Evolutionary conservation across 92 coral and sea anemone species (phyloP).

Genomic region (Palythoa grandiflora): DNA sequence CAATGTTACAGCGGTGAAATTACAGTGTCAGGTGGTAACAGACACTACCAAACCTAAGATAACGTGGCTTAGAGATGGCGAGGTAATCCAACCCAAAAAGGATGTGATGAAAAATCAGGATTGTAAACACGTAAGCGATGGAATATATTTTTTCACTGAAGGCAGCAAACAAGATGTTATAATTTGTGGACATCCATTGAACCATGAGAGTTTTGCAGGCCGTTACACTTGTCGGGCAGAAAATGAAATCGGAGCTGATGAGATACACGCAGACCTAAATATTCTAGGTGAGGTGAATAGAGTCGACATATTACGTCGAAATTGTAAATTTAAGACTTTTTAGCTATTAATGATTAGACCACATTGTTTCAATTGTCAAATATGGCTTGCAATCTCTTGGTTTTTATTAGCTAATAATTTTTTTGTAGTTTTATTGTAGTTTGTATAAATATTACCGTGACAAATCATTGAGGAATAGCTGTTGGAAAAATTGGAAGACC

Average conservation of each 20-base stretch:
- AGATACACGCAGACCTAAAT: constrained; percentile 4
- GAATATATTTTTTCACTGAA: constrained; percentile 26
- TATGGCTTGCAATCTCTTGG: no score
- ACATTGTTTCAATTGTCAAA: no score
- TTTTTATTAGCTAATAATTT: no score
- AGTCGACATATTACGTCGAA: no score
- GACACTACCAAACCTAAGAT: not conserved
- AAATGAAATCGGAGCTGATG: constrained; percentile 16
- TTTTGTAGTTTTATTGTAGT: no score
- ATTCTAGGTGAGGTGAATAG: constrained; percentile 14
- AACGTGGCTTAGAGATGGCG: constrained; percentile 21
- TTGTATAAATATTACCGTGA: no score
- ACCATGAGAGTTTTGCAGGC: constrained; percentile 17
- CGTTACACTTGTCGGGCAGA: constrained; percentile 40
- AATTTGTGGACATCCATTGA: constrained; percentile 32
- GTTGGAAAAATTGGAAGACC: no score
- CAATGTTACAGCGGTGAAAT: constrained; percentile 2
- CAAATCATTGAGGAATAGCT: no score
- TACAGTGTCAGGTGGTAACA: constrained; percentile 1
- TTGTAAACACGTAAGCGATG: constrained; percentile 17
- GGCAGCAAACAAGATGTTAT: constrained; percentile 21
- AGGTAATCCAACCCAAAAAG: constrained; percentile 2
- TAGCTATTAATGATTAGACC: no score
- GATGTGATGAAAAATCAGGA: not conserved
- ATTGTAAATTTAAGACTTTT: no score